These are phyloP conservation scores for Oligia fasciuncula DNA, from an alignment of 2,888 invertebrate genomes.

Conservation along the genomic window DNA sequence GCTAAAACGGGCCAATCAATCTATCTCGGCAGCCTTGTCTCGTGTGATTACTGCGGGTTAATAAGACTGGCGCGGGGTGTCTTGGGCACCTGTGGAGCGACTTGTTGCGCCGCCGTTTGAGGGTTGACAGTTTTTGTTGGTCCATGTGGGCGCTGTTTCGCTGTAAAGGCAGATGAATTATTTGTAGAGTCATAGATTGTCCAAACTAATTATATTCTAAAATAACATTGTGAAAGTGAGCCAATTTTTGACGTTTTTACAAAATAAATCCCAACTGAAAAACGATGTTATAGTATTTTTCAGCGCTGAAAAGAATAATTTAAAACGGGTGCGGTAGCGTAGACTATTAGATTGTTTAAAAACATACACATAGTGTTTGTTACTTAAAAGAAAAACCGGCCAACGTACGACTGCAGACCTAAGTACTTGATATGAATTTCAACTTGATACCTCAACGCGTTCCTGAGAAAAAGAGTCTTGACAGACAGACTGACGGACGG, in stretches of 20 bases:
- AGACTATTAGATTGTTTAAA: too few species aligned
- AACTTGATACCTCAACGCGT: neutral
- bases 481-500: too few species aligned
- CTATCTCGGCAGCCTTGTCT: slow-evolving; percentile 73
- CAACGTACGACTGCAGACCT: neutral
- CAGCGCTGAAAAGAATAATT: neutral
- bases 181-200: neutral
- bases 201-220: neutral
- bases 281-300: neutral
- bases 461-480: neutral
- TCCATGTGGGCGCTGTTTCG: slow-evolving; percentile 1
- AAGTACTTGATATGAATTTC: neutral
- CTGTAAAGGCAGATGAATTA: neutral
- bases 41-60: slow-evolving; percentile 78
- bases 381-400: neutral
- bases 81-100: slow-evolving; percentile 75
- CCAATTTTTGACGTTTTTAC: too few species aligned
- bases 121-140: slow-evolving; percentile 40
- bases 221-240: too few species aligned
- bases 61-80: slow-evolving; percentile 66
- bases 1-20: slow-evolving; percentile 76
- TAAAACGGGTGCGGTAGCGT: too few species aligned
- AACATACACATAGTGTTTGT: too few species aligned
- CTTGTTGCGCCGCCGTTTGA: slow-evolving; percentile 65
- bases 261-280: neutral